Evolutionary conservation across 2,888 invertebrate genomes (phyloP), one percentile per base, ranked within the genome.

Genomic region (Quadroppia sp.): DNA sequence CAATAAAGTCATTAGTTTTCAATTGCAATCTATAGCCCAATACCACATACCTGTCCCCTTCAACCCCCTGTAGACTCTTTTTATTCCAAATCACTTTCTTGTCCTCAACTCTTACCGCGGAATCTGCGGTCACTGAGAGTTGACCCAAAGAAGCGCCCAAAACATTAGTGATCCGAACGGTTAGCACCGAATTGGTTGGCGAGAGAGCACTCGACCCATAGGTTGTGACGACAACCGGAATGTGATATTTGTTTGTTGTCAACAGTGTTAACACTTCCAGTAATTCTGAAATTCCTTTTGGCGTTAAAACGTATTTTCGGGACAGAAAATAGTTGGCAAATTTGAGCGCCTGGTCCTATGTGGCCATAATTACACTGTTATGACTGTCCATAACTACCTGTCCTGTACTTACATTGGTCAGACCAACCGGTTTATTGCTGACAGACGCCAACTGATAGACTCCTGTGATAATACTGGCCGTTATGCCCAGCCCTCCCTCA

Each of bases 251-350:
- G 77, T 90, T 90, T 13, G 86, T 86, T 1, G 89, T 87, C 17
- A 92, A 84, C 0, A 88, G 87, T 56, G 85, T 85, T 28, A 94
- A 85, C 0, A 91, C 91, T 77, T 92, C 90, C 0, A 96, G 84
- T 32, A 98, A 85, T 73, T 89, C 86, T 76, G 89, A 88, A 6
- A 91, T 91, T 42, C 94, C 94, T 81, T 90, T 90, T 0, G 91
- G 86, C 3, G 90, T 88, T 82, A 90, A 93, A 1, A 96, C 95
- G 64, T 93, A 92, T 78, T 90, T 89, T 59, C 97, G 87, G 64
- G 91, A 91, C 76, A 95, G 84, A 80, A 97, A 87, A 85, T 97
- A 98, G 81, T 90, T 90, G 0, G 90, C 89, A 80, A 98, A 89
- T 85, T 97, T 97, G 70, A 90, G 87, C 1, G 89, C 88, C 84